These are phyloP conservation scores for Myopa tessellatipennis DNA, from an alignment of 2,888 invertebrate genomes.

Conservation along the genomic window DNA sequence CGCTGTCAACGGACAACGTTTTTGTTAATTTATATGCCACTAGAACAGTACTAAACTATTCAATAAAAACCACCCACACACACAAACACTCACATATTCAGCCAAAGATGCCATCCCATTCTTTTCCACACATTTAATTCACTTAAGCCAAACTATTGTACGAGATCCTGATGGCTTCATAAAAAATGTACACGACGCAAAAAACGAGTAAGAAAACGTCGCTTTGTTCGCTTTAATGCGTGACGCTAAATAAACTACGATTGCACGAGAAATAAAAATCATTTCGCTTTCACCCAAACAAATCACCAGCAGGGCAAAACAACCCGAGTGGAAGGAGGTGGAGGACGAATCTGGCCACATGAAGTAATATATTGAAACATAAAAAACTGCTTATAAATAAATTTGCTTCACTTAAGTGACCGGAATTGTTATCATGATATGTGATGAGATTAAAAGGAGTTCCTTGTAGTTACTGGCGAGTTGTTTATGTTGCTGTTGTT, in stretches of 20 bases:
- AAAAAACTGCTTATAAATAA: slow-evolving; percentile 65
- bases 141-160: slow-evolving; percentile 23
- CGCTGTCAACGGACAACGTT: no score
- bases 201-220: slow-evolving; percentile 18
- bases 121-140: slow-evolving; percentile 13
- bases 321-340: no score
- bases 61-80: slow-evolving; percentile 15
- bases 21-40: slow-evolving; percentile 14
- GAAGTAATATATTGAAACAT: slow-evolving; percentile 38
- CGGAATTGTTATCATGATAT: slow-evolving; percentile 67
- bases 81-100: background rate
- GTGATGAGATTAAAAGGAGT: slow-evolving; percentile 66
- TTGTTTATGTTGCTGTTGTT: slow-evolving; percentile 38
- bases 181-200: slow-evolving; percentile 14
- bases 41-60: background rate
- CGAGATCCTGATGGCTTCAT: slow-evolving; percentile 29
- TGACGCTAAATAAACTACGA: slow-evolving; percentile 66
- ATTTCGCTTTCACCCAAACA: no score
- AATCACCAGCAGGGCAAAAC: no score
- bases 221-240: slow-evolving; percentile 57
- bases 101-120: background rate
- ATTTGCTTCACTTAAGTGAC: slow-evolving; percentile 68
- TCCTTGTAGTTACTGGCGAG: slow-evolving; percentile 56
- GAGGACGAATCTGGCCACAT: no score
- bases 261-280: slow-evolving; percentile 45